Evolutionary conservation across 2,797 vertebrate genomes (phyloP).

Genomic region (Tokudaia tokunoshimensis): DNA sequence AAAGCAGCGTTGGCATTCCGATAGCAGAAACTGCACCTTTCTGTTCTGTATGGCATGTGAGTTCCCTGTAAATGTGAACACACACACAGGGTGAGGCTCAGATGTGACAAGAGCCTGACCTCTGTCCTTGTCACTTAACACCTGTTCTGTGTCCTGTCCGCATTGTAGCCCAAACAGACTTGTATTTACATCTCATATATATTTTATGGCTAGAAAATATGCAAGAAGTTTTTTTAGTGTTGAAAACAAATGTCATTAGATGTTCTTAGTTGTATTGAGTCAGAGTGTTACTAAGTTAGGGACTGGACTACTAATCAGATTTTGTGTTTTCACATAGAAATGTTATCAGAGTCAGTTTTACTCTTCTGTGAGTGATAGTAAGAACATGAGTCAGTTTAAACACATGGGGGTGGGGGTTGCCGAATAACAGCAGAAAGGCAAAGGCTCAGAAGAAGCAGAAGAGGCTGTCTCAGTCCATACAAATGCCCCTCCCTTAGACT

Average conservation of each 20-base stretch:
- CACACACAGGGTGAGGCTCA: background rate
- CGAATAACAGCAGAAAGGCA: background rate
- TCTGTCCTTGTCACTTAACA: background rate
- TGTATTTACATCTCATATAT: background rate
- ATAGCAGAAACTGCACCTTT: background rate
- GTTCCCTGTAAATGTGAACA: background rate
- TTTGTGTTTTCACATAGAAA: slow-evolving; percentile 24
- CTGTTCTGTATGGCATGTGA: background rate
- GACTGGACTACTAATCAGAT: background rate
- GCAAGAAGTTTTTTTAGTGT: background rate
- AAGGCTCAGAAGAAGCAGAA: background rate
- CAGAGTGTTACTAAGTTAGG: background rate
- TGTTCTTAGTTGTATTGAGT: background rate
- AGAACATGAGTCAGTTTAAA: background rate
- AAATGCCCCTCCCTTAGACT: background rate
- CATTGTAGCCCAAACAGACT: background rate
- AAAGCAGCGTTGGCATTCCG: background rate
- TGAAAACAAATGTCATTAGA: background rate
- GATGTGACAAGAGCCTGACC: background rate
- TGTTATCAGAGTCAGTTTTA: too few relatives aligned
- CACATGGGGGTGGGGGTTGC: background rate
- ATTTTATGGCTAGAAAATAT: background rate
- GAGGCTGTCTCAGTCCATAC: background rate
- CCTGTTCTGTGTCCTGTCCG: background rate
- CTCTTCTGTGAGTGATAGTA: too few relatives aligned